phyloP scores from a whole-genome alignment of 2,113 vertebrate genomes.

The Odocoileus hemionus region DNA sequence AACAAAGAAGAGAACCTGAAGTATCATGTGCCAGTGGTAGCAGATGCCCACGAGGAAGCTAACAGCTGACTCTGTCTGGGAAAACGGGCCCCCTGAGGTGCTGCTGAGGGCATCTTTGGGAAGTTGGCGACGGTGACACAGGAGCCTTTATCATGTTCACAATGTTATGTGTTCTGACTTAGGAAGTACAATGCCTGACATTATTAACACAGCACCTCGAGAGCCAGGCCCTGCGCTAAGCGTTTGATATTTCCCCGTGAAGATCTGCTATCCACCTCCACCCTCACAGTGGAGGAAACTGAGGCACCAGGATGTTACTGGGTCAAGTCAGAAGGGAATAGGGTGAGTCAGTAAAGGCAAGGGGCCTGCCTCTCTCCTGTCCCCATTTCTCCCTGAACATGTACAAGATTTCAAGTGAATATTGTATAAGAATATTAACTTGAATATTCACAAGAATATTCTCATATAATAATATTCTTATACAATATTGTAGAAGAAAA shows the following conservation, averaged over 20 bases:
- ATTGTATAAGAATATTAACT: not conserved
- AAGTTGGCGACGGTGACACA: not conserved
- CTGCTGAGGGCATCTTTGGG: not conserved
- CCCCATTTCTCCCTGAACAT: not conserved
- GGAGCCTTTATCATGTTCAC: not conserved
- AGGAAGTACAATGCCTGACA: not conserved
- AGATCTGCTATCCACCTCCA: not conserved
- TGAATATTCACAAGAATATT: not conserved
- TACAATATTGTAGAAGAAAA: not conserved
- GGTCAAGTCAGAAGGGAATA: not conserved
- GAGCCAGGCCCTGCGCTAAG: not conserved
- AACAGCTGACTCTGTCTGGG: not conserved
- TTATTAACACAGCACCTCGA: not conserved
- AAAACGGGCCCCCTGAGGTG: not conserved
- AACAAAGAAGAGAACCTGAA: not conserved
- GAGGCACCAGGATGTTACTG: not conserved
- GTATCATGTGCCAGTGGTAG: not conserved
- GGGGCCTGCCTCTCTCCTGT: not conserved
- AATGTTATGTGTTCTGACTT: not conserved
- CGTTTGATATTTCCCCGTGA: not conserved
- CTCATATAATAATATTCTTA: not conserved
- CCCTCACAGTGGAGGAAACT: not conserved
- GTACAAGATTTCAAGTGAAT: not conserved
- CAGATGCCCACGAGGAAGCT: not conserved
- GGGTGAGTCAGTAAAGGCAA: not conserved